Base-by-base conservation (phyloP, 2,113 vertebrate species). In the Oncorhynchus tshawytscha region DNA sequence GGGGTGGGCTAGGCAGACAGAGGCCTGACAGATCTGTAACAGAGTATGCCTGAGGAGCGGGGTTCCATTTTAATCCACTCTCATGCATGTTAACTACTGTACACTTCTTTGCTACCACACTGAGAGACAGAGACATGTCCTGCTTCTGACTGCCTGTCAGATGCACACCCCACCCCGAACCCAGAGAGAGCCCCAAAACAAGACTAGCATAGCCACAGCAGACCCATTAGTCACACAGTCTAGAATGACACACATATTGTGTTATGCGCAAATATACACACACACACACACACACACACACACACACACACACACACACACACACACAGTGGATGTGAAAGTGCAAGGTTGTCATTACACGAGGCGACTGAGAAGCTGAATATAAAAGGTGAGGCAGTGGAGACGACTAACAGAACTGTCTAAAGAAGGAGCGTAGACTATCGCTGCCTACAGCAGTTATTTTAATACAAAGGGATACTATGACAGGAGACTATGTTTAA, bases 271-370 rank as follows among this genome's bases (percentile, higher is more conserved):
- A 25, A 67, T 82, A 74, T 85, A 67, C 87, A 84, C 71, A 85
- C 81, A 81, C 78, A 81, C 78, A 31, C 78, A 72, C 73, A 54
- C 60, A 78, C 60, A 69, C 49, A 34, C 64, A 65, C 69, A 69
- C 60, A 66, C 74, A 71, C 48, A 66, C 71, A 67, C 72, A 71
- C 67, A 77, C 75, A 71, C 75, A 66, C 34, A 31, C 45, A 75
- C 34, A 39, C 34, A 39, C 68, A 45, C 9, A 45, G 39, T 18
- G 68, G 6, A 12, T 59, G 71, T 65, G 71, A 70, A 73, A 86
- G 86, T 84, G 79, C 77, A 82, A 88, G 84, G 89, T 85, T 90
- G 84, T 89, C 75, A 90, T 91, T 91, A 90, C 81, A 75, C 54
- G 4, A 76, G 80, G 79, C 86, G 86, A 78, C 87, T 59, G 74